Conservation (phyloP, 2,113 vertebrate species). For the Rattus norvegicus region DNA sequence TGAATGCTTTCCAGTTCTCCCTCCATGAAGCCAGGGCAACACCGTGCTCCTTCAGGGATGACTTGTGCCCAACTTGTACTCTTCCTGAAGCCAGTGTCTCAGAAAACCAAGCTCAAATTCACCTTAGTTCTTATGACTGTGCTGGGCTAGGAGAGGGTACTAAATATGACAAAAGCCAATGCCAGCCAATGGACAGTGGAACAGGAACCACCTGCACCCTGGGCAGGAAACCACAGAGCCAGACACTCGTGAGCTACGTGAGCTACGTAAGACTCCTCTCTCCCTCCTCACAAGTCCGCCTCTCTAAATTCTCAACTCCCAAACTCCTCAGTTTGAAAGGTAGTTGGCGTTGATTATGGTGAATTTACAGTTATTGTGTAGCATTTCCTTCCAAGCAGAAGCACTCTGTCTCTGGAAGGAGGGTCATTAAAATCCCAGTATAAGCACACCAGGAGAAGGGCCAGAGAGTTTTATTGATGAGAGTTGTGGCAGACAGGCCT, state of each 20-base stretch:
- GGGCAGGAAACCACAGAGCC: rapidly evolving
- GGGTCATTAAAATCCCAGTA: not conserved
- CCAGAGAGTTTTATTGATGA: not conserved
- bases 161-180: too few relatives aligned
- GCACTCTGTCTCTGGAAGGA: not conserved
- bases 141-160: rapidly evolving
- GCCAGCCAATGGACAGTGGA: not conserved
- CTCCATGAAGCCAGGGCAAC: rapidly evolving
- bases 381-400: not conserved
- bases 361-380: too few relatives aligned
- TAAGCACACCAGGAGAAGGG: not conserved
- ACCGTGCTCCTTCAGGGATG: not conserved
- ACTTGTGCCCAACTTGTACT: rapidly evolving
- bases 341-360: not conserved
- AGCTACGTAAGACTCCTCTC: not conserved
- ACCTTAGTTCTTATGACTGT: not conserved
- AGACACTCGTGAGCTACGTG: too few relatives aligned
- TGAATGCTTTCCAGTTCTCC: not conserved
- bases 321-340: not conserved
- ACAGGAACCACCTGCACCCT: rapidly evolving
- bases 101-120: not conserved
- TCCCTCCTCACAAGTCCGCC: not conserved
- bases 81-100: rapidly evolving
- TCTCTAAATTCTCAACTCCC: not conserved
- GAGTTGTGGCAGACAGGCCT: not conserved